Evolutionary conservation across 1,140 invertebrate species (phyloP).

Genomic region (Trichomalopsis sarcophagae): DNA sequence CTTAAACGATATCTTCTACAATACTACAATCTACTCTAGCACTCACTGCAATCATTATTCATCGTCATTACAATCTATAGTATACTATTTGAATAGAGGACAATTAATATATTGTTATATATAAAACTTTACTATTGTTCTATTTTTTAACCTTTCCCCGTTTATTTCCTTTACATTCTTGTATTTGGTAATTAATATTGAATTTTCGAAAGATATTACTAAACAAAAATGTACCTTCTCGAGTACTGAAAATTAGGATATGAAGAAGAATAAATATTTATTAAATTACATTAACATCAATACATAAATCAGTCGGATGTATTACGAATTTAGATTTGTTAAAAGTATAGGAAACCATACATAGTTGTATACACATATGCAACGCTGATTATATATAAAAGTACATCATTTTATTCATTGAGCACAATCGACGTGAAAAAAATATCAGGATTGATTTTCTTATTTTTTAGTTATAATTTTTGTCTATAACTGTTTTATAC

Average conservation of each 20-base stretch:
- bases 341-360: slow-evolving; percentile 21
- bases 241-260: background rate
- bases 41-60: slow-evolving; percentile 52
- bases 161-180: slow-evolving; percentile 2
- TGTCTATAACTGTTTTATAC: background rate
- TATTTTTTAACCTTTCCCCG: slow-evolving; percentile 4
- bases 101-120: slow-evolving; percentile 64
- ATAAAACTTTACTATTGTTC: slow-evolving; percentile 32
- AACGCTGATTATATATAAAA: slow-evolving; percentile 32
- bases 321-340: slow-evolving; percentile 10
- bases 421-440: background rate
- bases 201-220: background rate
- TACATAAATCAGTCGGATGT: slow-evolving; percentile 9
- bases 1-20: slow-evolving; percentile 51
- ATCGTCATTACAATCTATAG: slow-evolving; percentile 58
- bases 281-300: slow-evolving; percentile 18
- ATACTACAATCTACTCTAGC: slow-evolving; percentile 45
- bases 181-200: background rate
- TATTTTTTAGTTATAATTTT: background rate
- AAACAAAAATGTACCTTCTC: background rate
- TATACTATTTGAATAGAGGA: slow-evolving; percentile 61
- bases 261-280: slow-evolving; percentile 34
- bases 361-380: background rate
- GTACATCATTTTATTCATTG: background rate
- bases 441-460: background rate